These are phyloP conservation scores for Sterrhoptilus dennistouni DNA, from an alignment of 2,113 vertebrate species.

Conservation along the genomic window DNA sequence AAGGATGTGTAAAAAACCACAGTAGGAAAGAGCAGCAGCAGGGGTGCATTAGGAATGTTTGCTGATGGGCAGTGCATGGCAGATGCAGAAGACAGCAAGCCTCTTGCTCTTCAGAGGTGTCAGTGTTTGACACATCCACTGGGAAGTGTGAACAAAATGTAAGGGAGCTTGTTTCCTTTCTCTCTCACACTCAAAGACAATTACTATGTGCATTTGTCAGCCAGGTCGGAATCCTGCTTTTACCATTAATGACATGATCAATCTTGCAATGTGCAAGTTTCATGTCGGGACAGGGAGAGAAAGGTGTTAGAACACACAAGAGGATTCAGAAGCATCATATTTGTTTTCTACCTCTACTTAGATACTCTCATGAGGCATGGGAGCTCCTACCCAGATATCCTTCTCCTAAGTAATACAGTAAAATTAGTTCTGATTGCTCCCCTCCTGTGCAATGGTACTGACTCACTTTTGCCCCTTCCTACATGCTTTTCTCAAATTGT, in stretches of 20 bases:
- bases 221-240: not conserved
- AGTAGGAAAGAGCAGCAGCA: not conserved
- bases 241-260: not conserved
- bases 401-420: not conserved
- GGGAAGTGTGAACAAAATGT: constrained; percentile 35
- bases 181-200: not conserved
- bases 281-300: not conserved
- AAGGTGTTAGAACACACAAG: not conserved
- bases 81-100: not conserved
- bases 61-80: not conserved
- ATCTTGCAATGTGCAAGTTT: not conserved
- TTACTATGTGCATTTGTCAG: not conserved
- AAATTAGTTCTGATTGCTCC: not conserved
- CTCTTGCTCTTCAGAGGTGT: constrained; percentile 17
- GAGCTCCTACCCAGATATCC: not conserved
- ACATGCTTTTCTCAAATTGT: not conserved
- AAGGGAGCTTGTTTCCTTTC: constrained; percentile 1
- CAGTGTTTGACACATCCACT: constrained; percentile 16
- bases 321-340: not conserved
- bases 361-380: not conserved
- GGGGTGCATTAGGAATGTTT: not conserved
- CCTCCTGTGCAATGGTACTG: not conserved
- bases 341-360: not conserved
- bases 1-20: not conserved
- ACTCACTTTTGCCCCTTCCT: not conserved